phyloP scores from a whole-genome alignment of 2,888 invertebrate genomes.

The Perithous albicinctus region DNA sequence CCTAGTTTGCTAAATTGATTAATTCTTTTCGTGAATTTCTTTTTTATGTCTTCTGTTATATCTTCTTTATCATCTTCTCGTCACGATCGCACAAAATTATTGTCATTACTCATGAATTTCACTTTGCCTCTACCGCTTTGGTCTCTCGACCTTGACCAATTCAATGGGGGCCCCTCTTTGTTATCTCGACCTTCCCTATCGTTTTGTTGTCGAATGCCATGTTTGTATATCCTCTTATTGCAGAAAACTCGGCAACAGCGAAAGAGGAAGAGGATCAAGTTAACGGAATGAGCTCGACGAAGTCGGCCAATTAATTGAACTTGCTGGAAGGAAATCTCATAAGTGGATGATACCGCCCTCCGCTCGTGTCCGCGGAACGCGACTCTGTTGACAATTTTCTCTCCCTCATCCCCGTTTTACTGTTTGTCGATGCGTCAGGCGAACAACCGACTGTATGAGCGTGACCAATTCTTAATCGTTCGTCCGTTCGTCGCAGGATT shows the following conservation, averaged over 20 bases:
- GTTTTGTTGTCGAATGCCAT: constrained; percentile 30
- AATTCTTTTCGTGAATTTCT: neutral
- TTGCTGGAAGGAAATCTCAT: constrained; percentile 56
- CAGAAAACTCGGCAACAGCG: constrained; percentile 10
- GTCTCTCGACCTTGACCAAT: constrained; percentile 51
- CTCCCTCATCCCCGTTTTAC: constrained; percentile 25
- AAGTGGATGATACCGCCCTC: constrained; percentile 36
- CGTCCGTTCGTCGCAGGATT: constrained; percentile 16
- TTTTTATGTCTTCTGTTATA: neutral
- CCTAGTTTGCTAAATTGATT: too few species aligned
- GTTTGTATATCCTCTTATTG: constrained; percentile 7
- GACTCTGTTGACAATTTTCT: constrained; percentile 50
- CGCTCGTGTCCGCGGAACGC: constrained; percentile 7
- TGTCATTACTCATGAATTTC: constrained; percentile 13
- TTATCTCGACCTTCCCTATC: constrained; percentile 25
- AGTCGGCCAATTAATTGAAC: constrained; percentile 62
- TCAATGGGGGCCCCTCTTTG: constrained; percentile 24
- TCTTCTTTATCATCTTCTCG: constrained; percentile 20
- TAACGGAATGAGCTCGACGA: constrained; percentile 24
- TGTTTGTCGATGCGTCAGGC: constrained; percentile 31
- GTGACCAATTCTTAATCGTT: constrained; percentile 1
- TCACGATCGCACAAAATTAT: neutral
- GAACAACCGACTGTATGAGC: constrained; percentile 24
- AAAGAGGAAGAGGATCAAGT: constrained; percentile 27
- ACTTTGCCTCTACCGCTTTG: neutral